Evolutionary conservation across 30 jellyfish, hydroid and myxozoan species (phyloP).

Genomic region (Aurelia sp.): DNA sequence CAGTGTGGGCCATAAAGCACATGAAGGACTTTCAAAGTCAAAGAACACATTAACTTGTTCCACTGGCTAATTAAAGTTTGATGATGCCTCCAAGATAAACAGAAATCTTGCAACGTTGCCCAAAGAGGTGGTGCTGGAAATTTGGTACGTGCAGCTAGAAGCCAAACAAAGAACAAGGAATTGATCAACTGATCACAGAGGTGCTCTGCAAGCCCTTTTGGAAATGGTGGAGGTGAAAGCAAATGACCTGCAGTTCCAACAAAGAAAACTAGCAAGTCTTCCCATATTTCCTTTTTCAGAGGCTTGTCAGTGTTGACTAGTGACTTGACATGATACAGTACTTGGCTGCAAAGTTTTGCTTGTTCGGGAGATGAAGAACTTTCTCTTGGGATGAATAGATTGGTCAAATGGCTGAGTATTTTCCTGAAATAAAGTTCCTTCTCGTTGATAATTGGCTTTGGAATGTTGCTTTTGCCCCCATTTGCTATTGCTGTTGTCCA

Average conservation of each 20-base stretch:
- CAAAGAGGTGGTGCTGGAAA: conserved; percentile 97
- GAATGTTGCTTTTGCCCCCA: conserved; percentile 81
- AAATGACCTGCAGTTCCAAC: conserved; percentile 90
- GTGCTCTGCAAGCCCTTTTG: conserved; percentile 93
- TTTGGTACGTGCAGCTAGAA: conserved; percentile 71
- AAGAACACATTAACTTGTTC: conserved; percentile 83
- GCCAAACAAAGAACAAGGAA: conserved; percentile 85
- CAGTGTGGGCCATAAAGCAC: conserved; percentile 79
- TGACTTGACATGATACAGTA: conserved; percentile 64
- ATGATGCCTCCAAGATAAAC: conserved; percentile 95
- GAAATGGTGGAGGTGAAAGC: conserved; percentile 92
- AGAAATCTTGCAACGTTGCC: conserved; percentile 90
- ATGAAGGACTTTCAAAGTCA: conserved; percentile 76
- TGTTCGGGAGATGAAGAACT: conserved; percentile 82
- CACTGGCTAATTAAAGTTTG: conserved; percentile 85
- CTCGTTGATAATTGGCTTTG: conserved; percentile 74
- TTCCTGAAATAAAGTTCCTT: conserved; percentile 76
- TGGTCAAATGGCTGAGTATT: conserved; percentile 83
- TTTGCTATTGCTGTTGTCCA: conserved; percentile 80
- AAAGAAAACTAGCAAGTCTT: conserved; percentile 78
- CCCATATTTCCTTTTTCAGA: conserved; percentile 72
- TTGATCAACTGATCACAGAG: conserved; percentile 91
- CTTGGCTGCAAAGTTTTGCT: conserved; percentile 87
- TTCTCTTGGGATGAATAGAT: conserved; percentile 91
- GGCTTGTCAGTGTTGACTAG: conserved; percentile 56